These are phyloP conservation scores for Phthorimaea operculella DNA, from an alignment of 1,140 invertebrate species.

Conservation along the genomic window DNA sequence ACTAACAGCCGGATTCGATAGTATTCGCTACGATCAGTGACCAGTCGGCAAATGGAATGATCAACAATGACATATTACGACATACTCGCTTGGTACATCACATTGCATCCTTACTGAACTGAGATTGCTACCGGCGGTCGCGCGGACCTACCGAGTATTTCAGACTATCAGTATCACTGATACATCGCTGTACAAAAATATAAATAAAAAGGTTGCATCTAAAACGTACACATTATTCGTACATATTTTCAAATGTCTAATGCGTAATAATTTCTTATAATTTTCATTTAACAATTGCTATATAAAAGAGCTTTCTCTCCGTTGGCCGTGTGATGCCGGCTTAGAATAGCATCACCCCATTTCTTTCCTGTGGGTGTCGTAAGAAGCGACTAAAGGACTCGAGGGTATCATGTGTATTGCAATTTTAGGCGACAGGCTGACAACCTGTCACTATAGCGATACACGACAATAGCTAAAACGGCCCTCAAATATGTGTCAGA, in stretches of 20 bases:
- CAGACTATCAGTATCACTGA: background rate
- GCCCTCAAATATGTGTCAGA: too few relatives aligned
- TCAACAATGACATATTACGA: constrained; percentile 31
- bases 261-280: constrained; percentile 8
- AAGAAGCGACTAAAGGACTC: too few relatives aligned
- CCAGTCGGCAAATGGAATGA: constrained; percentile 37
- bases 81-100: background rate
- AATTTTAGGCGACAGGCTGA: too few relatives aligned
- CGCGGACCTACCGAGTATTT: background rate
- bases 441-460: too few relatives aligned
- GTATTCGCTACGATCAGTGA: background rate
- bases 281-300: constrained; percentile 18
- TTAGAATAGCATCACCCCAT: too few relatives aligned
- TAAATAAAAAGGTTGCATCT: constrained; percentile 1
- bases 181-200: constrained; percentile 3
- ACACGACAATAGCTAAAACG: too few relatives aligned
- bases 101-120: background rate
- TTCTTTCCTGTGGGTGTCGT: too few relatives aligned
- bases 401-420: too few relatives aligned
- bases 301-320: constrained; percentile 17
- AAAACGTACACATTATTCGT: constrained; percentile 3
- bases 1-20: too few relatives aligned
- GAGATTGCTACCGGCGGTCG: background rate
- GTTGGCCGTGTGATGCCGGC: too few relatives aligned
- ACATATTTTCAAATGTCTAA: constrained; percentile 3